A percentile compares a stretch with the other conserved stretches of the same genome.
Evolutionary conservation across 1,140 invertebrate genomes (phyloP).

Genomic region (Drosophila albomicans): DNA sequence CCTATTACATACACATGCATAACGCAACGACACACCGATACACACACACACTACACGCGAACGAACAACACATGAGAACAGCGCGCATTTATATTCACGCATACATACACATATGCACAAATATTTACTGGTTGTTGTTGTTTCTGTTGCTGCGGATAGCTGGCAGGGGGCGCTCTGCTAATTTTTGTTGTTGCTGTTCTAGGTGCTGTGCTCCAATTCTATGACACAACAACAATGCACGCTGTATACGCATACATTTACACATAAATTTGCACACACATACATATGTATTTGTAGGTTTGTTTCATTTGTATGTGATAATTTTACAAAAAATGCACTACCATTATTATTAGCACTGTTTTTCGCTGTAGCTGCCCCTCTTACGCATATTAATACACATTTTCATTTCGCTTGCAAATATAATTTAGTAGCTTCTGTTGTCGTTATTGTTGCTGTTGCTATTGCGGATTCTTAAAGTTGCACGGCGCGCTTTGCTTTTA

Average conservation of each 20-base stretch:
- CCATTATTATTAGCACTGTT: constrained; percentile 42
- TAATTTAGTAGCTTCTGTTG: constrained; percentile 34
- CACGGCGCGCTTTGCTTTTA: constrained; percentile 35
- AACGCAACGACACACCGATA: constrained; percentile 2
- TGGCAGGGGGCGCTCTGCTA: constrained; percentile 48
- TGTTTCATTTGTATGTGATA: constrained; percentile 19
- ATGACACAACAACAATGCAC: constrained; percentile 67
- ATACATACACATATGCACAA: constrained; percentile 29
- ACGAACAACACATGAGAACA: constrained; percentile 36
- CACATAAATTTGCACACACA: constrained; percentile 24
- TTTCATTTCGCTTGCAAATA: constrained; percentile 42
- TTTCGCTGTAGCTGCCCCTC: constrained; percentile 6
- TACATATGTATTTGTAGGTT: constrained; percentile 7
- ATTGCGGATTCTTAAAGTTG: constrained; percentile 21
- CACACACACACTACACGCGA: constrained; percentile 41
- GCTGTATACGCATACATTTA: constrained; percentile 5
- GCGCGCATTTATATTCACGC: constrained; percentile 36
- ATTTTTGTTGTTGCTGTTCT: constrained; percentile 56
- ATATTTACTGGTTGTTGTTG: constrained; percentile 49
- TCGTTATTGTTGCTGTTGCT: constrained; percentile 11
- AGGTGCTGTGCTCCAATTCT: constrained; percentile 70
- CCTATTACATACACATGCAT: constrained; percentile 61
- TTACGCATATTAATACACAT: constrained; percentile 45
- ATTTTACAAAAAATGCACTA: constrained; percentile 67
- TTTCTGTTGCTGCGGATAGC: constrained; percentile 52